Base-by-base conservation (phyloP, 2,888 invertebrate species). In the Ecdyonurus torrentis region DNA sequence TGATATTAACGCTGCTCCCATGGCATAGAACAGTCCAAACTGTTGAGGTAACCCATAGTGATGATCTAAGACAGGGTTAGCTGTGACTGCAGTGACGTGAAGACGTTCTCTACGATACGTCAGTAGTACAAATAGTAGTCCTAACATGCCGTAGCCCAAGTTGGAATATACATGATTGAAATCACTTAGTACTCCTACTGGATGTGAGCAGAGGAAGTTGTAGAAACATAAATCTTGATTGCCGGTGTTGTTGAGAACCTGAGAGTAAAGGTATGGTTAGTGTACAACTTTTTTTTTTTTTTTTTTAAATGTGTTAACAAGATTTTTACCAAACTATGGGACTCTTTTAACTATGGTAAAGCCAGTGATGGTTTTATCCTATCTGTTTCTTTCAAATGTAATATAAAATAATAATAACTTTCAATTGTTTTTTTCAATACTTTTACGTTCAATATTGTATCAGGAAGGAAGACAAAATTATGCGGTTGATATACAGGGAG, bases 101-200 rank as follows among this genome's bases (percentile, higher is more conserved):
- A 74, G 70, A 58, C 70, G 65, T 66, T 81, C 80, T 65, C 84
- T 76, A 63, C 79, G 75, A 67, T 79, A 79, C 62, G 87, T 86
- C 67, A 91, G 81, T 67, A 85, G 75, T 68, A 90, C 76, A 74
- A 91, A 91, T 23, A 93, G 79, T 61, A 87, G 73, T 23, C 93
- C 92, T 37, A 93, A 79, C 67, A 87, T 69, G 18, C 91, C 75
- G 72, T 93, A 93, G 2, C 89, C 90, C 52, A 87, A 78, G 76
- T 93, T 93, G 22, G 89, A 89, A 75, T 83, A 88, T 24, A 93
- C 84, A 73, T 91, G 92, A 78, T 93, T 93, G 74, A 91, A 91
- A 71, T 92, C 89, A 0, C 86, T 85, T 22, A 91, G 75, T 1
- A 81, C 74, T 62, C 85, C 86, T 18, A 89, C 75, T 0, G 90